These are phyloP conservation scores for Pseudeuparius sepicola DNA, from an alignment of 2,888 invertebrate species.

Conservation along the genomic window DNA sequence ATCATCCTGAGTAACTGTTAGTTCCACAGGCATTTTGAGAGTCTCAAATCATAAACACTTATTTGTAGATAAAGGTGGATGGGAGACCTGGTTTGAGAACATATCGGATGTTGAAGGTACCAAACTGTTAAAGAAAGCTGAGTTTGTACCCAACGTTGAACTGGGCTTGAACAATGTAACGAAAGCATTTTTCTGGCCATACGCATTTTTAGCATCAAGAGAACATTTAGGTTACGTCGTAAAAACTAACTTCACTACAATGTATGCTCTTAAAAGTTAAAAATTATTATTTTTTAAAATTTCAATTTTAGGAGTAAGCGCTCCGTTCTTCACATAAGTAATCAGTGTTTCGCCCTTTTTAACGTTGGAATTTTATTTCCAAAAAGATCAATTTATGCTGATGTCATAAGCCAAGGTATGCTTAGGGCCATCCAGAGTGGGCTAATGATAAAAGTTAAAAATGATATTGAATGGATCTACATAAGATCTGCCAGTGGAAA, in stretches of 20 bases:
- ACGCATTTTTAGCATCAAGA: constrained; percentile 65
- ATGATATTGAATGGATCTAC: constrained; percentile 64
- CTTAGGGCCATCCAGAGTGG: constrained; percentile 57
- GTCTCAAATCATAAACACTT: too few relatives aligned
- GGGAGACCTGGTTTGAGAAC: constrained; percentile 64
- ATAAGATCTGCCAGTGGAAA: constrained; percentile 53
- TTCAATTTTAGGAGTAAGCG: constrained; percentile 43
- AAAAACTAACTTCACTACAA: constrained; percentile 57
- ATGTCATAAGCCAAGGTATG: constrained; percentile 51
- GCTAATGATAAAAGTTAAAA: constrained; percentile 52
- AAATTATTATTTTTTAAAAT: constrained; percentile 1
- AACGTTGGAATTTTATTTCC: constrained; percentile 57
- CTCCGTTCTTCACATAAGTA: constrained; percentile 58
- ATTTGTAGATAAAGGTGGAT: constrained; percentile 66
- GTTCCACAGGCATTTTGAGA: too few relatives aligned
- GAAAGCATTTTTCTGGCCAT: constrained; percentile 66
- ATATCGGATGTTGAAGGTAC: constrained; percentile 54
- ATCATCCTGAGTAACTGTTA: too few relatives aligned
- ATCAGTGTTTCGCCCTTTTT: constrained; percentile 65
- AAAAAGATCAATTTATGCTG: constrained; percentile 52
- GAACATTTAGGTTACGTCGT: constrained; percentile 64
- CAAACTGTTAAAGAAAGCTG: constrained; percentile 54
- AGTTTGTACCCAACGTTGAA: constrained; percentile 54
- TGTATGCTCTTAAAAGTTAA: constrained; percentile 36
- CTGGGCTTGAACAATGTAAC: constrained; percentile 65